These are phyloP conservation scores for Microcebus griseorufus DNA, from an alignment of 2,113 vertebrate species.

Conservation along the genomic window DNA sequence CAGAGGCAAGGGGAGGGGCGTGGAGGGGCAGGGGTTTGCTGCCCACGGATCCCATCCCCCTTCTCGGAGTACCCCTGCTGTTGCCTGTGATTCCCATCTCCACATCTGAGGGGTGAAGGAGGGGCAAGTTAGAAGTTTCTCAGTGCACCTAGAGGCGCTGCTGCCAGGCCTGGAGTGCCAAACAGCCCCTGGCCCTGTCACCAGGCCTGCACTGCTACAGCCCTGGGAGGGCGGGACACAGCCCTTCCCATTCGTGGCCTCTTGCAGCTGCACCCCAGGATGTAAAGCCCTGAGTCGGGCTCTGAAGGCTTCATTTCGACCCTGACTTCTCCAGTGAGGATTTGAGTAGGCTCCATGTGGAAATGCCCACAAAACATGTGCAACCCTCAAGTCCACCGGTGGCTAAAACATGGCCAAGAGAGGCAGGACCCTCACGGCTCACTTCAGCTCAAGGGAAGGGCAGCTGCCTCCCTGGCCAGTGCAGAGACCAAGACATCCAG, in stretches of 20 bases:
- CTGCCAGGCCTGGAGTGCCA: neutral
- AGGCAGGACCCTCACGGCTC: neutral
- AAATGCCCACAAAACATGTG: neutral
- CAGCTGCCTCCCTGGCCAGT: neutral
- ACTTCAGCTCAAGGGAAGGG: neutral
- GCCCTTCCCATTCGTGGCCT: neutral
- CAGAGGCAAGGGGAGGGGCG: neutral
- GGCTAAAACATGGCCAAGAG: neutral
- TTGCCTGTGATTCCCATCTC: neutral
- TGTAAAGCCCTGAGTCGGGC: neutral
- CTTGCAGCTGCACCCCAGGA: neutral
- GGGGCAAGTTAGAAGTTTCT: neutral
- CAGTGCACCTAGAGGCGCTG: neutral
- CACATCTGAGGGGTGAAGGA: neutral
- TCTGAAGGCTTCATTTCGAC: conserved; percentile 37
- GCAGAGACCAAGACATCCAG: neutral
- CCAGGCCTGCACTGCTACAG: neutral
- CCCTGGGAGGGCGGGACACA: neutral
- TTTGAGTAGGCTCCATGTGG: neutral
- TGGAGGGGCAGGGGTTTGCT: neutral
- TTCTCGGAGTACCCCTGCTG: neutral
- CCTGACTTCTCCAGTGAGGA: conserved; percentile 51
- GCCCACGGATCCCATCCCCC: neutral
- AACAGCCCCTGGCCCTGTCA: neutral
- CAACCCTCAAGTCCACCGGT: neutral